Base-by-base conservation (phyloP, 1,140 invertebrate species). In the Chelonus insularis region DNA sequence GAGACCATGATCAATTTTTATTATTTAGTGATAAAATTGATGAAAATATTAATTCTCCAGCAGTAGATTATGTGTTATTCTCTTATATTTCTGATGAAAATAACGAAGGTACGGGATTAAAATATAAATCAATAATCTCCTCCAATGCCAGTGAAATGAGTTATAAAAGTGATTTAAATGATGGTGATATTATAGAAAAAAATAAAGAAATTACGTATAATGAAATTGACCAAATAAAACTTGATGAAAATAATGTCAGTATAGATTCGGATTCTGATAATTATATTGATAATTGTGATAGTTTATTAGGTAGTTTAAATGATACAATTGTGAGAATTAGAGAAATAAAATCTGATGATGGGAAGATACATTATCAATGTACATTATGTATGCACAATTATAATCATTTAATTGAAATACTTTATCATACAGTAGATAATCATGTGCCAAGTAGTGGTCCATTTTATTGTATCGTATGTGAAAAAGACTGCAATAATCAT, bases 401-500 rank as follows among this genome's bases (percentile, higher is more conserved):
- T 25, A 48, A 71, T 1, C 63, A 76, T 48, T 20, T 82, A 4
- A 68, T 72, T 0, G 70, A 47, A 8, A 67, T 66, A 1, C 51
- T 81, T 1, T 55, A 67, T 16, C 80, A 82, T 20, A 76, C 63
- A 0, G 73, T 82, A 1, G 77, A 81, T 12, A 75, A 77, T 29
- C 79, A 82, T 36, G 70, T 80, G 0, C 74, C 77, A 7, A 66
- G 45, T 0, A 69, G 60, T 1, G 80, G 80, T 0, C 80, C 79
- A 1, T 82, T 79, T 45, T 81, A 75, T 41, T 82, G 80, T 9
- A 70, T 80, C 6, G 70, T 81, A 4, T 82, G 80, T 29, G 80
- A 82, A 62, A 81, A 78, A 32, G 79, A 81, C 39, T 81, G 76
- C 37, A 66, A 76, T 1, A 74, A 63, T 66, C 67, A 67, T 14